These are phyloP conservation scores for Bolinopsis microptera DNA, from an alignment of 37 sponge, comb jelly and placozoan genomes.

Conservation along the genomic window DNA sequence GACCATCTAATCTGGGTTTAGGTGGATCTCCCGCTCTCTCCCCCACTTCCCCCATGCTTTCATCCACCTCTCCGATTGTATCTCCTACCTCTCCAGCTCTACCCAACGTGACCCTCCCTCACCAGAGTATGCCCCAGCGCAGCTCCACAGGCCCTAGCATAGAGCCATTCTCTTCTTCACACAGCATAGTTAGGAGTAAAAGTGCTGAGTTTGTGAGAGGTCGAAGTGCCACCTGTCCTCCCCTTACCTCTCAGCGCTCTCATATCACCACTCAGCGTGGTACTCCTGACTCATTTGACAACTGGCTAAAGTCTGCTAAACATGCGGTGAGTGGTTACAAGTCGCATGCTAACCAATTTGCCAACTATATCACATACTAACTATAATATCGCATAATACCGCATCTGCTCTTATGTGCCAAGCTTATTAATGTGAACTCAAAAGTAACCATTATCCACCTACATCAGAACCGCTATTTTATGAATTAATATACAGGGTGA, in stretches of 20 bases:
- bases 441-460: no score
- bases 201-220: background rate
- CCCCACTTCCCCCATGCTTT: background rate
- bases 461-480: no score
- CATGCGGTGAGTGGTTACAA: background rate
- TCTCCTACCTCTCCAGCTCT: background rate
- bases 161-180: background rate
- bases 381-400: no score
- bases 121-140: background rate
- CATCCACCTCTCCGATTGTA: background rate
- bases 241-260: background rate
- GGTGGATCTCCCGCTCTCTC: background rate
- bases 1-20: background rate
- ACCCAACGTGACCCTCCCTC: no score
- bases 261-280: background rate
- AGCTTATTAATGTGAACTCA: no score
- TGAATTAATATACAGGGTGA: no score
- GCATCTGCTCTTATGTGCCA: no score
- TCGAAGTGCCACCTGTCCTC: background rate
- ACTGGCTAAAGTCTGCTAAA: background rate
- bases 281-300: background rate
- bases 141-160: background rate
- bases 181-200: background rate
- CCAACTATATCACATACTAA: no score
- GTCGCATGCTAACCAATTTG: no score